Evolutionary conservation across 1,140 invertebrate species (phyloP), one percentile per base, ranked within the genome.

Genomic region (Tetramorium alpestre): DNA sequence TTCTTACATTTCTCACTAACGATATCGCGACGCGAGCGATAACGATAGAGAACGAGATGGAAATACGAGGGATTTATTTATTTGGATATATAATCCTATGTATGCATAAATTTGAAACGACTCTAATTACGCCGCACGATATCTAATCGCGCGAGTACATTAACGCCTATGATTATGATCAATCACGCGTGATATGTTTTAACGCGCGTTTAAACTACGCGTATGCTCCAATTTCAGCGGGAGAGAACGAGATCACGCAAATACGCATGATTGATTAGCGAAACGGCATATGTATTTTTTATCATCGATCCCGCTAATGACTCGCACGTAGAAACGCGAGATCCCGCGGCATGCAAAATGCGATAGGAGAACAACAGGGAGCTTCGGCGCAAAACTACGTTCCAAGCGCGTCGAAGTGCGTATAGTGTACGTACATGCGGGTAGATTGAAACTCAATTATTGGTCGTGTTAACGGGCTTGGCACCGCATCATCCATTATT

Each of bases 401-500:
- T 18, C 47, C 33, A 58, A 13, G 25, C 76, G 33, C 22, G 54
- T 38, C 28, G 51, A 70, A 58, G 41, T 56, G 56, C 51, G 62
- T 69, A 28, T 49, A 51, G 58, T 28, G 13, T 41, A 28, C 11
- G 8, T 25, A 51, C 56, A 10, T 38, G 33, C 13, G 47, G 18
- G 75, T 80, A 49, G 41, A 86, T 86, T 80, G 75, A 86, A 86
- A 86, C 85, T 87, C 65, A 70, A 87, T 87, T 87, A 87, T 87
- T 75, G 86, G 86, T 81, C 70, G 56, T 51, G 65, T 87, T 81
- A 64, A 87, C 77, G 86, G 44, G 47, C 60, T 75, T 51, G 85
- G 69, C 86, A 47, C 28, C 84, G 86, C 86, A 72, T 87, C 80
- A 87, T 87, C 80, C 64, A 87, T 87, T 87, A 87, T 87, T 82